These are phyloP conservation scores for Aporrectodea caliginosa DNA, from an alignment of 1,140 invertebrate genomes.

Conservation along the genomic window DNA sequence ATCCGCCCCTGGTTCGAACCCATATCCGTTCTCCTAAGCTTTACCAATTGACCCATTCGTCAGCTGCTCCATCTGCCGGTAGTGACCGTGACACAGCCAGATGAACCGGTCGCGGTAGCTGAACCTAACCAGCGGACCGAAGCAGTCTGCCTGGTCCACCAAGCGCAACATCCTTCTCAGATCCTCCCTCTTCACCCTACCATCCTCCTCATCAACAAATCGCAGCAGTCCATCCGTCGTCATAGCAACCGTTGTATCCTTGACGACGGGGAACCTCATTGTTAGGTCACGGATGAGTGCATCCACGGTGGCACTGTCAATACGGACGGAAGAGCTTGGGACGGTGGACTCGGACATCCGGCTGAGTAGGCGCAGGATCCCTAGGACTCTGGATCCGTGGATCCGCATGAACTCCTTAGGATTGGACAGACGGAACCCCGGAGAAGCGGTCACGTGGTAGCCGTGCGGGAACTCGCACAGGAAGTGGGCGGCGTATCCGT, in stretches of 20 bases:
- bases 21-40: too few relatives aligned
- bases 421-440: constrained; percentile 27
- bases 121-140: constrained; percentile 22
- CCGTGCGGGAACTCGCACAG: constrained; percentile 32
- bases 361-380: constrained; percentile 18
- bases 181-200: constrained; percentile 11
- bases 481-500: constrained; percentile 30
- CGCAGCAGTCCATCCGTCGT: constrained; percentile 1
- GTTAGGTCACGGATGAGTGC: constrained; percentile 18
- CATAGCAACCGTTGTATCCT: not conserved
- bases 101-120: constrained; percentile 19
- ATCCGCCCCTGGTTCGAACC: too few relatives aligned
- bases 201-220: constrained; percentile 9
- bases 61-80: constrained; percentile 19
- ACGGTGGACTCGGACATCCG: constrained; percentile 8
- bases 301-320: constrained; percentile 17
- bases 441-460: constrained; percentile 29
- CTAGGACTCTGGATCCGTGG: constrained; percentile 20
- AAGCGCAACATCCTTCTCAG: constrained; percentile 22
- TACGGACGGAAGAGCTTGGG: not conserved
- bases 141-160: constrained; percentile 17
- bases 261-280: constrained; percentile 10
- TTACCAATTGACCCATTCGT: constrained; percentile 14
- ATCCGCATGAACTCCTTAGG: constrained; percentile 29
- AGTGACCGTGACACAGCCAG: constrained; percentile 32